Evolutionary conservation across 2,888 invertebrate species (phyloP).

Genomic region (Digitonthophagus gazella): DNA sequence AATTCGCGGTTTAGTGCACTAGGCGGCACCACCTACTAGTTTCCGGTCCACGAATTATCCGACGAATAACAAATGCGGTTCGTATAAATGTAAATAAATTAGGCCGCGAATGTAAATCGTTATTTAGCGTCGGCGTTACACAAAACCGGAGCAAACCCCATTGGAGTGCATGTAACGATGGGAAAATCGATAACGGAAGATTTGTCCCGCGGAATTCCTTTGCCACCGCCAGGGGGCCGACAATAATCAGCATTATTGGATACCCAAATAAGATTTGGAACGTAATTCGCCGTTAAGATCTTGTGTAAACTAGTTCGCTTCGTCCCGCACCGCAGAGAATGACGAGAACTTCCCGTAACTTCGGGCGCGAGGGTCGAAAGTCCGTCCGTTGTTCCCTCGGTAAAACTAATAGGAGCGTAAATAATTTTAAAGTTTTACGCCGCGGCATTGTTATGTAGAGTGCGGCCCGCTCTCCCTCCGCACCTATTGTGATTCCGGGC

Average conservation of each 20-base stretch:
- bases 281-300: slow-evolving; percentile 1
- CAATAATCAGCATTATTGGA: slow-evolving; percentile 16
- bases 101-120: background rate
- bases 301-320: slow-evolving; percentile 1
- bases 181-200: background rate
- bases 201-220: background rate
- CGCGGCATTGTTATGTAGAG: slow-evolving; percentile 13
- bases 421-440: slow-evolving; percentile 16
- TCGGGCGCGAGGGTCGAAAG: background rate
- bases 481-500: slow-evolving; percentile 8
- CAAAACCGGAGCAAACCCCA: background rate
- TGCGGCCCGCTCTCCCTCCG: slow-evolving; percentile 2
- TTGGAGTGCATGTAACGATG: background rate
- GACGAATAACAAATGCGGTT: background rate
- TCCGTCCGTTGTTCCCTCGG: background rate
- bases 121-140: background rate
- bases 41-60: background rate
- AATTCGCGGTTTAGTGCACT: background rate
- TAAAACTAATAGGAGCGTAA: slow-evolving; percentile 14
- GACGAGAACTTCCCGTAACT: slow-evolving; percentile 1
- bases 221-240: background rate
- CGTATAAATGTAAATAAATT: background rate
- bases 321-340: background rate
- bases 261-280: slow-evolving; percentile 11
- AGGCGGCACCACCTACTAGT: background rate